Conservation (phyloP, 2,888 invertebrate species). For the Rhyacophila evoluta region DNA sequence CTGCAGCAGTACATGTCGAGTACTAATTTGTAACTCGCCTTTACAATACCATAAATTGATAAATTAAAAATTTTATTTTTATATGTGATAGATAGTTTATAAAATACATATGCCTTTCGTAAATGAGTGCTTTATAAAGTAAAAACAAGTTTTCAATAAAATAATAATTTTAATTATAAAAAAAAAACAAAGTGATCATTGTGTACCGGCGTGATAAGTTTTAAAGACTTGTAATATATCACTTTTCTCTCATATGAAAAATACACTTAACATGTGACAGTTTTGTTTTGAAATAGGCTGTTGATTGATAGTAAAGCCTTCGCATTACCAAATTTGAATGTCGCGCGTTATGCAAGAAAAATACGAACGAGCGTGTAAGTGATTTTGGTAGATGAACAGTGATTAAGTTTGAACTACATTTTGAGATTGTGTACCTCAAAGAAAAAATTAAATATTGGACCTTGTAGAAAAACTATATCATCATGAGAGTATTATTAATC, state of each 20-base stretch:
- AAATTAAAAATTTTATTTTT: neutral
- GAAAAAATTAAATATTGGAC: neutral
- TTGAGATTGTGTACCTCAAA: neutral
- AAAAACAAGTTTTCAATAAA: neutral
- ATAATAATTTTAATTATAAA: neutral
- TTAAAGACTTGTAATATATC: neutral
- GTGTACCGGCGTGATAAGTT: neutral
- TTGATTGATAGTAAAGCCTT: neutral
- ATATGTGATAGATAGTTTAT: too few species aligned
- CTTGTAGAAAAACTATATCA: neutral
- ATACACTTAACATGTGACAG: neutral
- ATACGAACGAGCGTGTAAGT: slow-evolving; percentile 6
- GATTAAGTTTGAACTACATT: slow-evolving; percentile 2
- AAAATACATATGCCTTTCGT: too few species aligned
- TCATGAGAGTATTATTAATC: neutral
- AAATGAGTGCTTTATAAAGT: too few species aligned
- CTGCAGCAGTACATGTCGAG: neutral
- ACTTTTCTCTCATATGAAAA: too few species aligned
- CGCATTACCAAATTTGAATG: neutral
- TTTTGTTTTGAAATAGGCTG: neutral
- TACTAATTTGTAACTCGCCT: neutral
- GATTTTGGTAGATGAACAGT: neutral
- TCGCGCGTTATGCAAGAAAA: slow-evolving; percentile 33
- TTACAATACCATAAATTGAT: neutral
- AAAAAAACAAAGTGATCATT: neutral